phyloP scores from a whole-genome alignment of 2,797 vertebrate species.

The Holocentrus rufus region DNA sequence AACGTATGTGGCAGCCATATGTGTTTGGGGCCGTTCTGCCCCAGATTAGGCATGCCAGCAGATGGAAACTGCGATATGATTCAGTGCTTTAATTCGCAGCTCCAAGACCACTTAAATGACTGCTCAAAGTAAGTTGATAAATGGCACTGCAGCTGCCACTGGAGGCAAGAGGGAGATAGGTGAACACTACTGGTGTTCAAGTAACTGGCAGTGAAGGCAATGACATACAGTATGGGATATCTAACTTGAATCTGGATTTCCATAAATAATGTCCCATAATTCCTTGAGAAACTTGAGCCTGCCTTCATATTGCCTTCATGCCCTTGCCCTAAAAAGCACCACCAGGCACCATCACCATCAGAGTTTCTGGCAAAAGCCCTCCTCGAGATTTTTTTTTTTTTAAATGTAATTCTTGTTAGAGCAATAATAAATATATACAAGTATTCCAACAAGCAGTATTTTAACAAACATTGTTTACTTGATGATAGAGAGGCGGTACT shows the following conservation, averaged over 20 bases:
- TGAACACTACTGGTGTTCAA: constrained; percentile 75
- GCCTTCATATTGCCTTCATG: too few relatives aligned
- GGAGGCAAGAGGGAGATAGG: constrained; percentile 61
- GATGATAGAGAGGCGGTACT: constrained; percentile 5
- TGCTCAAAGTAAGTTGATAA: constrained; percentile 78
- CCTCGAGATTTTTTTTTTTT: too few relatives aligned
- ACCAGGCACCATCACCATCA: too few relatives aligned
- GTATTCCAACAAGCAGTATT: constrained; percentile 16
- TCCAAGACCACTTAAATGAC: constrained; percentile 79
- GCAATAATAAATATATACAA: not conserved
- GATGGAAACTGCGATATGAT: constrained; percentile 78
- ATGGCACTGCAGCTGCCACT: constrained; percentile 63
- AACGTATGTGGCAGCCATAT: constrained; percentile 77
- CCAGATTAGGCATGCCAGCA: constrained; percentile 77
- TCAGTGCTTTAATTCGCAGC: constrained; percentile 75
- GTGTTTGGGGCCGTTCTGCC: constrained; percentile 70
- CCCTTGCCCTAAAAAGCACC: too few relatives aligned
- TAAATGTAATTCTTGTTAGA: too few relatives aligned
- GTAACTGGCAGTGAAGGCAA: constrained; percentile 51
- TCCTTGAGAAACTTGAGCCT: too few relatives aligned
- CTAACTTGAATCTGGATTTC: not conserved
- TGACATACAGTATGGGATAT: constrained; percentile 29
- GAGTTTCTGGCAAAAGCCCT: too few relatives aligned
- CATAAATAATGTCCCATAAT: constrained; percentile 25
- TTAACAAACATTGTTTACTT: constrained; percentile 14